phyloP scores from a whole-genome alignment of 23 tunicate species.

The Ascidia mentula region DNA sequence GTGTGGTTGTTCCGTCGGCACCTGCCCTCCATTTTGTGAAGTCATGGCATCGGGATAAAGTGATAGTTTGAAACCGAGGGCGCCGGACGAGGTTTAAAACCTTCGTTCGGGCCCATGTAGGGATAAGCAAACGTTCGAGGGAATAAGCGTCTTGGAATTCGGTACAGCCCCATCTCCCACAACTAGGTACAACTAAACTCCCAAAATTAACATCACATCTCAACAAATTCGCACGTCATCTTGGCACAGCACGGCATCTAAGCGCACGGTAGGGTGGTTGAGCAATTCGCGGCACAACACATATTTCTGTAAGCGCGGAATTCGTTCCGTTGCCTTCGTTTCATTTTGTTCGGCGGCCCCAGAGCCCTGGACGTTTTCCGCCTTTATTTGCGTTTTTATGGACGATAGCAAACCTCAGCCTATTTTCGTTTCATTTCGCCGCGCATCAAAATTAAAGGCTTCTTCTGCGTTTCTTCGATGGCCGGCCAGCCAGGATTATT shows the following conservation, averaged over 20 bases:
- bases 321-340: not conserved
- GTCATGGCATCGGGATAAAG: not conserved
- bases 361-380: not conserved
- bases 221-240: not conserved
- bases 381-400: not conserved
- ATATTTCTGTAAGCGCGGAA: not conserved
- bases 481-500: not conserved
- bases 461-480: not conserved
- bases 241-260: not conserved
- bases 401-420: not conserved
- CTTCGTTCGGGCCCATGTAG: not conserved
- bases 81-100: not conserved
- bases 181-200: not conserved
- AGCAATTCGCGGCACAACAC: conserved; percentile 1
- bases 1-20: not conserved
- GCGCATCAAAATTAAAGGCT: not conserved
- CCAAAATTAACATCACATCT: not conserved
- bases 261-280: not conserved
- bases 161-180: conserved; percentile 5
- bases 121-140: not conserved
- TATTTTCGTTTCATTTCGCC: too few species aligned
- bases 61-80: not conserved
- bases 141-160: not conserved
- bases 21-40: not conserved
- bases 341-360: not conserved